These are phyloP conservation scores for Irena cyanogastra DNA, from an alignment of 2,113 vertebrate species.

Conservation along the genomic window DNA sequence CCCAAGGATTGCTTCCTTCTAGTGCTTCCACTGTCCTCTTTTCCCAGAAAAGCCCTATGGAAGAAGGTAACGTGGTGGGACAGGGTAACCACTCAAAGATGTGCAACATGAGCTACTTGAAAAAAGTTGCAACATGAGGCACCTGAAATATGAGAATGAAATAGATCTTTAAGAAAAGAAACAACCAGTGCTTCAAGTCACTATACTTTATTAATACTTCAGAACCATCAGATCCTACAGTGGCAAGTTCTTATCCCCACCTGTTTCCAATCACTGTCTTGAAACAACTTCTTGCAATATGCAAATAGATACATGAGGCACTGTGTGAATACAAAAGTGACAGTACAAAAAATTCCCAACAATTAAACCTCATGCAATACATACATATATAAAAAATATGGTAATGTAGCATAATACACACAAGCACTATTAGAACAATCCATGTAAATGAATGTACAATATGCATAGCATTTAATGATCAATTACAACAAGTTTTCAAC, in stretches of 20 bases:
- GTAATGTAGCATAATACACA: constrained; percentile 21
- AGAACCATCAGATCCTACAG: constrained; percentile 17
- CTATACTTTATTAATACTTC: constrained; percentile 63
- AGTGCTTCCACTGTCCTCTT: background rate
- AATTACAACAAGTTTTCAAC: constrained; percentile 17
- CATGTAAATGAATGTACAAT: constrained; percentile 28
- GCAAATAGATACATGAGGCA: constrained; percentile 61
- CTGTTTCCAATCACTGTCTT: background rate
- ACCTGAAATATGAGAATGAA: background rate
- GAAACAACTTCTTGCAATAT: constrained; percentile 47
- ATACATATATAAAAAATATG: background rate
- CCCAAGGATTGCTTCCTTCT: background rate
- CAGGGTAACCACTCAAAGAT: background rate
- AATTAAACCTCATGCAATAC: constrained; percentile 55
- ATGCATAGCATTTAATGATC: constrained; percentile 45
- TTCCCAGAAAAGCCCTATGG: background rate
- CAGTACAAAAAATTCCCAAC: constrained; percentile 36
- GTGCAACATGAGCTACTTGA: background rate
- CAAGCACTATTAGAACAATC: constrained; percentile 30
- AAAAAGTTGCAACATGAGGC: background rate
- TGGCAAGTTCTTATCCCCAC: background rate
- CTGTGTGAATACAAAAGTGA: constrained; percentile 54
- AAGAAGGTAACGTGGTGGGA: background rate
- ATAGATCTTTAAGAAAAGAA: background rate
- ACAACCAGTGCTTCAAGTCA: background rate